Base-by-base conservation (phyloP, 1,140 invertebrate species). In the Trachymyrmex septentrionalis region DNA sequence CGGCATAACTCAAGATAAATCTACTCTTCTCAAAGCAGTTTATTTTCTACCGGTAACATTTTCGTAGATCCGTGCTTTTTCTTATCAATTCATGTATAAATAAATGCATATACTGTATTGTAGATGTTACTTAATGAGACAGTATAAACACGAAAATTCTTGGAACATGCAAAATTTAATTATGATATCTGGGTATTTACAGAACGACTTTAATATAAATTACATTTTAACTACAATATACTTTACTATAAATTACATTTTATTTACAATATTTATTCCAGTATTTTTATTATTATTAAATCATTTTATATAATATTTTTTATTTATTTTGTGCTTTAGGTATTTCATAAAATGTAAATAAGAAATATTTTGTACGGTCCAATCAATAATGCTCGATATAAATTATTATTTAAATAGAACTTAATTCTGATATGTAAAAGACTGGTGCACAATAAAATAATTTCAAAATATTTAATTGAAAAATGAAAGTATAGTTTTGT, bases 1-100 rank as follows among this genome's bases (percentile, higher is more conserved):
- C 69, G 38, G 69, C 67, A 61, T 75, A 71, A 38, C 71, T 63
- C 16, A n/a, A 63, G 38, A 63, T 75, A 84, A 73, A 84, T 84
- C 21, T 61, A 9, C n/a, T 30, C 19, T 73, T 61, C 50, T 75
- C 30, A 84, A 73, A 34, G 1, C 24, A 72, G 24, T 71, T 71
- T 72, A 81, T 71, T 81, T 81, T 53, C 30, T 69, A 71, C 34
- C 30, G 1, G 16, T 57, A 16, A 38, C 69, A 81, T 38, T 44
- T 44, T 71, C 10, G 9, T 66, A 44, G 67, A 69, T 57, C 14
- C 50, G 14, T 64, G 19, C 21, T 71, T 81, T 71, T 81, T 81
- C 50, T 50, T 71, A 55, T 71, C 76, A 50, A 53, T 44, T 21
- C 21, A 10, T 53, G 9, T 71, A 64, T 50, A 69, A 69, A 50